Percentiles rank a stretch among this genome's conserved stretches.
These are phyloP conservation scores for Parnassius mnemosyne DNA, from an alignment of 2,888 invertebrate species.

Conservation along the genomic window DNA sequence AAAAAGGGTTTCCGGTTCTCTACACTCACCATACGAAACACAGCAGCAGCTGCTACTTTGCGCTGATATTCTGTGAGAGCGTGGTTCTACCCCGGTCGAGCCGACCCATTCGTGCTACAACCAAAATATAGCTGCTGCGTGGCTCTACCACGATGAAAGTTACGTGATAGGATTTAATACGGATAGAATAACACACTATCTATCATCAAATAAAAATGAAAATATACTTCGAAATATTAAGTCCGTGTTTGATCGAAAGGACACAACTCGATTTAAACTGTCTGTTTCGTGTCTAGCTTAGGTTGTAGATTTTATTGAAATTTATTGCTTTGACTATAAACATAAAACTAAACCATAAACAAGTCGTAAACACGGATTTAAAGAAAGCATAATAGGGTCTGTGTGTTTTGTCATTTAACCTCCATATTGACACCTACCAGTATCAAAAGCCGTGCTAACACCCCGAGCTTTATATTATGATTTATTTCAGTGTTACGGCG, in stretches of 20 bases:
- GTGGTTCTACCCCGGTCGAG: too few relatives aligned
- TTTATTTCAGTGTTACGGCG: conserved; percentile 27
- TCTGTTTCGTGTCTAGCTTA: conserved; percentile 14
- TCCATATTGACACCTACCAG: conserved; percentile 19
- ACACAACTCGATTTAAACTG: conserved; percentile 10
- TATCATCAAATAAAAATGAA: not conserved
- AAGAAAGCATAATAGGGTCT: conserved; percentile 27
- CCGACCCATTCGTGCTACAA: too few relatives aligned
- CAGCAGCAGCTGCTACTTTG: too few relatives aligned
- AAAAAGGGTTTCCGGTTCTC: too few relatives aligned
- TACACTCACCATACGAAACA: too few relatives aligned
- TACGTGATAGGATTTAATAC: too few relatives aligned
- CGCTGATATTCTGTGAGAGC: too few relatives aligned
- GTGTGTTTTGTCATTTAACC: conserved; percentile 25
- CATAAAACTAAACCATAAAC: conserved; percentile 27
- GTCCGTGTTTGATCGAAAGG: not conserved
- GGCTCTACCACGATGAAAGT: too few relatives aligned
- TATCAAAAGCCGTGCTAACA: conserved; percentile 2
- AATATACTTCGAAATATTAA: not conserved
- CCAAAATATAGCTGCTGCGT: too few relatives aligned
- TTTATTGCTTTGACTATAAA: conserved; percentile 24
- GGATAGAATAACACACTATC: too few relatives aligned
- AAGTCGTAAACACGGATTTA: conserved; percentile 29
- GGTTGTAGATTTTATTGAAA: conserved; percentile 25
- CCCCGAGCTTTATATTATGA: conserved; percentile 11